Evolutionary conservation across 2,888 invertebrate species (phyloP), one percentile per base, ranked within the genome.

Genomic region (Tryphoninae sp.): DNA sequence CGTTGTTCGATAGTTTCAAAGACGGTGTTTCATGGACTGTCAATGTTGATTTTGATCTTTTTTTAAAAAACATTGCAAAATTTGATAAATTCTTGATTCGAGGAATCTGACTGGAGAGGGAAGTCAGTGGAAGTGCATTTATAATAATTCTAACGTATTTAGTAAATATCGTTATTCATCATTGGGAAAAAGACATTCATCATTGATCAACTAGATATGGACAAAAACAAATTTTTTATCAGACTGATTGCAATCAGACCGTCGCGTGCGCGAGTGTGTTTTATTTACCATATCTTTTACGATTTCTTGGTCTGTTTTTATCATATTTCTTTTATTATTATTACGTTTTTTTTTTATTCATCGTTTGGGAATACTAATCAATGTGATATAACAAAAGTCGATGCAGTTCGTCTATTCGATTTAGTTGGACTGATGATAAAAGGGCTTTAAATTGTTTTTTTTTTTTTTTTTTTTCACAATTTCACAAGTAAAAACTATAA

Each of bases 121-220:
- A 55, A 7, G 40, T 55, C 59, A 69, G 71, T 71, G 33, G 62
- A 71, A 71, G 51, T 80, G 80, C 80, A 80, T 80, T 80, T 76
- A 80, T 51, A n/a, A 80, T 76, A 67, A 67, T 75, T 55, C 51
- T 78, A 71, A 78, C 22, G 55, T 45, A 74, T 65, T 40, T 74
- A 61, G 33, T 53, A 61, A 77, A 62, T 33, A 59, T 67, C 69
- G 49, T 72, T 19, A 68, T 33, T 33, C 7, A n/a, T 74, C 23
- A 65, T 59, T 22, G 64, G n/a, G 22, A 45, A 33, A 49, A 49
- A 59, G n/a, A 58, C 49, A 65, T 42, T 64, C 49, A 22, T 49
- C 64, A 33, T 55, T 19, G 45, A 65, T 49, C 22, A 42, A 62
- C 40, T 65, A 16, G 19, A n/a, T 53, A 55, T 64, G 40, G 51